phyloP scores from a whole-genome alignment of 2,113 vertebrate species.

The Acrocephalus kingi region DNA sequence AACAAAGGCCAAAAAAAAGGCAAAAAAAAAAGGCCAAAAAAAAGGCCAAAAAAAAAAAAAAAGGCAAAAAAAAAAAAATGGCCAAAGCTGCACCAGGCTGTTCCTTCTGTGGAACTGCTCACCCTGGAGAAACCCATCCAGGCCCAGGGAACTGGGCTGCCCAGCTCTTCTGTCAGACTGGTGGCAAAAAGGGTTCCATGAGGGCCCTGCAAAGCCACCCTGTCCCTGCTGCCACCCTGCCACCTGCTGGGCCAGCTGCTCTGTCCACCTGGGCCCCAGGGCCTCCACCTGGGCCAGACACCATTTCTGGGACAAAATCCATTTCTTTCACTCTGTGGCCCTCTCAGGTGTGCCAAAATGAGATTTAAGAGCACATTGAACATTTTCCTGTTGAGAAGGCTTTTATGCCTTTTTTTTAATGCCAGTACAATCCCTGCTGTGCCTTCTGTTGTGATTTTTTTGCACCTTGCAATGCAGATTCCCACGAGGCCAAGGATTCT shows the following conservation, averaged over 20 bases:
- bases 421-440: neutral
- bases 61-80: no score
- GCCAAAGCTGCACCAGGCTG: neutral
- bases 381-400: neutral
- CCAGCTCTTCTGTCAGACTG: neutral
- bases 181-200: accelerated
- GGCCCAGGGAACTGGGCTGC: accelerated
- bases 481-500: neutral
- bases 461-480: neutral
- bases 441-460: neutral
- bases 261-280: neutral
- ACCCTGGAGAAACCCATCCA: neutral
- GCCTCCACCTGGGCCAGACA: neutral
- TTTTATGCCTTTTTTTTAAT: neutral
- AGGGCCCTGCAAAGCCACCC: neutral
- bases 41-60: no score
- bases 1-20: no score
- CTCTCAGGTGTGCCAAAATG: neutral
- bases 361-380: accelerated
- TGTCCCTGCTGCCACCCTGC: neutral
- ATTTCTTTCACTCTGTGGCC: no score
- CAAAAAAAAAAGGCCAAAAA: no score
- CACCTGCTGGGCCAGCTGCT: constrained; percentile 17
- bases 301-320: neutral
- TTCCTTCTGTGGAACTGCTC: accelerated